Percentiles rank a stretch among this genome's conserved stretches.
These are phyloP conservation scores for Ennomos quercinarius DNA, from an alignment of 2,888 invertebrate species.

Conservation along the genomic window DNA sequence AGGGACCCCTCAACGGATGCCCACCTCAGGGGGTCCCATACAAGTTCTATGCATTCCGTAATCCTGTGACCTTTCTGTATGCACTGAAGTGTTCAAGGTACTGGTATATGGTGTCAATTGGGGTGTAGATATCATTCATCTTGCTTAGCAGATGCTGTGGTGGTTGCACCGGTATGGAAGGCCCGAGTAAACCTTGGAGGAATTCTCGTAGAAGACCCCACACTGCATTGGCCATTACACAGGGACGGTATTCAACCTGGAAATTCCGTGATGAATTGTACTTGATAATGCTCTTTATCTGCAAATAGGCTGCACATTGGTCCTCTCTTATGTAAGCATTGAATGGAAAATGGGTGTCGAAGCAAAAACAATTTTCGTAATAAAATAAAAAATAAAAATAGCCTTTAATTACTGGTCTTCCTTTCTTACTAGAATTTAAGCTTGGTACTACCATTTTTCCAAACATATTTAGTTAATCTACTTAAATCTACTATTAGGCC, in stretches of 20 bases:
- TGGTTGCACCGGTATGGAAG: conserved; percentile 89
- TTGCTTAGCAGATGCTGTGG: conserved; percentile 90
- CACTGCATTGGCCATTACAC: conserved; percentile 93
- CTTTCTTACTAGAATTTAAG: too few relatives aligned
- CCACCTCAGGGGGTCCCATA: conserved; percentile 29
- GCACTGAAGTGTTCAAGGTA: conserved; percentile 97
- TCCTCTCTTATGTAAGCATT: too few relatives aligned
- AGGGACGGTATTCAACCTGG: conserved; percentile 95
- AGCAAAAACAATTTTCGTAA: conserved; percentile 7
- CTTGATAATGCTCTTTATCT: too few relatives aligned
- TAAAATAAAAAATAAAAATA: too few relatives aligned
- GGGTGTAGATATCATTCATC: conserved; percentile 94
- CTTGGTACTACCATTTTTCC: too few relatives aligned
- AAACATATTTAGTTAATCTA: too few relatives aligned
- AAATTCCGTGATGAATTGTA: conserved; percentile 3
- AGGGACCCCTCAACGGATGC: too few relatives aligned
- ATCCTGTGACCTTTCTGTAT: conserved; percentile 91
- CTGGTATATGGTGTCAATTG: conserved; percentile 96
- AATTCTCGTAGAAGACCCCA: conserved; percentile 97
- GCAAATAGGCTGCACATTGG: too few relatives aligned
- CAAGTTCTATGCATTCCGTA: conserved; percentile 54
- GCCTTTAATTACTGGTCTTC: too few relatives aligned
- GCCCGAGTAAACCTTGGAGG: conserved; percentile 95
- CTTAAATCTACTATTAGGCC: too few relatives aligned
- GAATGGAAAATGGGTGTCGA: too few relatives aligned